These are phyloP conservation scores for Phylloscopus whistleri DNA, from an alignment of 2,113 vertebrate species.

Conservation along the genomic window DNA sequence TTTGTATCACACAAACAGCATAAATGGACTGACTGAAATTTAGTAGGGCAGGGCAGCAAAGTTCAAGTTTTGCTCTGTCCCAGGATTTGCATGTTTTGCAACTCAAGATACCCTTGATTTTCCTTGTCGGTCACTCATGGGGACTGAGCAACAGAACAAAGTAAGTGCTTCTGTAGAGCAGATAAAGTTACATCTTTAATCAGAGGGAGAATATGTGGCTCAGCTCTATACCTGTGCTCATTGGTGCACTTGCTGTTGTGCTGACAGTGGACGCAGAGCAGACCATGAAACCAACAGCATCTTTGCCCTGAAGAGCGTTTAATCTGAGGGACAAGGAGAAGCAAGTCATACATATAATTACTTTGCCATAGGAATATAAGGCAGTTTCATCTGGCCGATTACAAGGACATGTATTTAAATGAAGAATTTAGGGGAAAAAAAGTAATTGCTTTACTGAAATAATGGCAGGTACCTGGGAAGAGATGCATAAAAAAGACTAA, in stretches of 20 bases:
- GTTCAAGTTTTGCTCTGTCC: neutral
- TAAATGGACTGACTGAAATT: neutral
- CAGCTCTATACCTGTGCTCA: neutral
- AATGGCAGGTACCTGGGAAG: neutral
- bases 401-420: neutral
- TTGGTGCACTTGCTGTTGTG: neutral
- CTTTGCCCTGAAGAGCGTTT: neutral
- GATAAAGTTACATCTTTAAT: neutral
- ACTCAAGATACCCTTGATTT: neutral
- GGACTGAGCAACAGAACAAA: neutral
- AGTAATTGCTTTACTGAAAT: neutral
- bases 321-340: neutral
- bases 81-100: neutral
- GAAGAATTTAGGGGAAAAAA: neutral
- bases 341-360: neutral
- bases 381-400: neutral
- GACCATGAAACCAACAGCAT: neutral
- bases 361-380: neutral
- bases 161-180: neutral
- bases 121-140: fast-evolving
- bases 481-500: neutral
- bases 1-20: neutral
- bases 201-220: neutral
- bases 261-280: neutral
- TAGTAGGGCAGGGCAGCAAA: neutral